Percentiles rank a stretch among this genome's conserved stretches.
These are phyloP conservation scores for Yoshiicerus persimilis DNA, from an alignment of 1,140 invertebrate species.

Conservation along the genomic window DNA sequence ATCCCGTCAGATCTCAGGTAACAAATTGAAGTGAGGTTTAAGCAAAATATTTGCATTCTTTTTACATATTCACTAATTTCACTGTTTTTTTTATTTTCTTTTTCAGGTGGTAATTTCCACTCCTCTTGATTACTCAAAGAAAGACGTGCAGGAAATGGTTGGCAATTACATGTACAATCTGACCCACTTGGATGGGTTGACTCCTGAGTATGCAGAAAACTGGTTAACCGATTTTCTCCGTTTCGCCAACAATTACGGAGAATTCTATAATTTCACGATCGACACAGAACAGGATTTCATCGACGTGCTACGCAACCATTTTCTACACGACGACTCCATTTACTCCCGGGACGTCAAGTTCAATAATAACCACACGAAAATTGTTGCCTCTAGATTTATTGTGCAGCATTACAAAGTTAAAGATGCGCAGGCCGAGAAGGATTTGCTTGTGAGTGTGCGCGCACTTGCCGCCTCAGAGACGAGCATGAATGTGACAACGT, in stretches of 20 bases:
- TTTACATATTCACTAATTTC: too few relatives aligned
- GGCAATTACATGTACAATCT: background rate
- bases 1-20: slow-evolving; percentile 78
- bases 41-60: too few relatives aligned
- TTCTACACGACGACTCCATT: slow-evolving; percentile 70
- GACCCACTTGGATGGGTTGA: background rate
- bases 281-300: too few relatives aligned
- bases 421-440: slow-evolving; percentile 81
- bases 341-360: slow-evolving; percentile 83
- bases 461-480: slow-evolving; percentile 66
- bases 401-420: slow-evolving; percentile 86
- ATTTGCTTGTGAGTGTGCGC: slow-evolving; percentile 76
- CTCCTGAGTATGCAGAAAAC: slow-evolving; percentile 67
- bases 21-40: too few relatives aligned
- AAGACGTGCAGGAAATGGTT: background rate
- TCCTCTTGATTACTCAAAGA: background rate
- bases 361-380: slow-evolving; percentile 70
- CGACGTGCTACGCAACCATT: slow-evolving; percentile 72
- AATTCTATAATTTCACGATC: slow-evolving; percentile 65
- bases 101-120: slow-evolving; percentile 52
- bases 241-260: slow-evolving; percentile 78
- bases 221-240: slow-evolving; percentile 69
- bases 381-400: slow-evolving; percentile 81
- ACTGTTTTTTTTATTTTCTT: too few relatives aligned
- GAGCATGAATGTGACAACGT: slow-evolving; percentile 64